Conservation (phyloP, 2,113 vertebrate species). For the Taurulus bubalis region DNA sequence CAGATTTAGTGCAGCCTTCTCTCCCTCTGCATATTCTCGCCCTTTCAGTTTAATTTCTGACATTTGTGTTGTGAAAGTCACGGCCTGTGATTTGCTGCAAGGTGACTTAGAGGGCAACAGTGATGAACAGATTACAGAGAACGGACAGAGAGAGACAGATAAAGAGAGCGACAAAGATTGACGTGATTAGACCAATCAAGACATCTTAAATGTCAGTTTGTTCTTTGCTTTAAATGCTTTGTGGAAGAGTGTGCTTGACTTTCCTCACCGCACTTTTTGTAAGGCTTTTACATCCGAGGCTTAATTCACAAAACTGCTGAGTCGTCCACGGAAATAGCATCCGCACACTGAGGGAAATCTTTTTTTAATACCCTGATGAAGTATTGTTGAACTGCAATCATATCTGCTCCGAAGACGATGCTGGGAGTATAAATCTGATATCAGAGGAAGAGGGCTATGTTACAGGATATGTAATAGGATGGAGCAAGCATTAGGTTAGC, state of each 20-base stretch:
- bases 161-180: conserved; percentile 39
- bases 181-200: conserved; percentile 41
- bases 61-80: conserved; percentile 59
- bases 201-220: conserved; percentile 41
- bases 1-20: conserved; percentile 12
- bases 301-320: conserved; percentile 70
- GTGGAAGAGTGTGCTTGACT: conserved; percentile 55
- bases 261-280: conserved; percentile 59
- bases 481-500: conserved; percentile 45
- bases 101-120: conserved; percentile 45
- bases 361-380: conserved; percentile 52
- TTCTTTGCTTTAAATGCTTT: conserved; percentile 40
- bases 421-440: conserved; percentile 50
- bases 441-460: conserved; percentile 32
- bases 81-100: conserved; percentile 43
- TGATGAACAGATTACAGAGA: conserved; percentile 59
- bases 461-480: conserved; percentile 59
- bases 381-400: conserved; percentile 50
- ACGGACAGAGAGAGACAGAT: conserved; percentile 33
- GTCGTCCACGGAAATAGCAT: conserved; percentile 53
- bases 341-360: conserved; percentile 30
- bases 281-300: conserved; percentile 51
- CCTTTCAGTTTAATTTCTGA: conserved; percentile 8
- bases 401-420: conserved; percentile 37
- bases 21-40: conserved; percentile 1